Evolutionary conservation across 1,140 invertebrate genomes (phyloP).

Genomic region (Trachelipus rathkii): DNA sequence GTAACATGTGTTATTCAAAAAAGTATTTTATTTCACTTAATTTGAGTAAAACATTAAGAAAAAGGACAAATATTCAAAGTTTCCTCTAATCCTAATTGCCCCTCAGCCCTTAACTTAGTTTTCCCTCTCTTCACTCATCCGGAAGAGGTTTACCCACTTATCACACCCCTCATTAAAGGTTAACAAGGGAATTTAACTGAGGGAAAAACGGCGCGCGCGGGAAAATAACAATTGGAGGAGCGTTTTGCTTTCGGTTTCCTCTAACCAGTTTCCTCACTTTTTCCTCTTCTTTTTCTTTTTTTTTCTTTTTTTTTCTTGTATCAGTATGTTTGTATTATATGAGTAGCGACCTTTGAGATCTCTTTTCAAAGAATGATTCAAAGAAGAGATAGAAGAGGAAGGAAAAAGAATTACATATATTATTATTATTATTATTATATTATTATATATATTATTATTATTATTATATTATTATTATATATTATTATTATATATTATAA

Average conservation of each 20-base stretch:
- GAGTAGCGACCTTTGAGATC: too few species aligned
- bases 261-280: background rate
- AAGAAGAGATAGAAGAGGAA: too few species aligned
- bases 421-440: too few species aligned
- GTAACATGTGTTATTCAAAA: too few species aligned
- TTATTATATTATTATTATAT: too few species aligned
- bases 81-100: background rate
- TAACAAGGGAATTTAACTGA: background rate
- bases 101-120: background rate
- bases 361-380: too few species aligned
- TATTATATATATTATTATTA: too few species aligned
- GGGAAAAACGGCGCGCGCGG: background rate
- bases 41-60: background rate
- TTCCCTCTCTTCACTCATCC: background rate
- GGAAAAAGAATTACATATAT: too few species aligned
- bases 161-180: constrained; percentile 6
- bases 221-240: background rate
- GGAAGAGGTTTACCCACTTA: constrained; percentile 5
- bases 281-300: too few species aligned
- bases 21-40: background rate
- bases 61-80: background rate
- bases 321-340: too few species aligned
- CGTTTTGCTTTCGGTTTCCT: background rate
- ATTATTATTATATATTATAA: too few species aligned
- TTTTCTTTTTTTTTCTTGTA: too few species aligned